Evolutionary conservation across 1,140 invertebrate species (phyloP), one percentile per base, ranked within the genome.

Genomic region (Aphaenogaster ashmeadi): DNA sequence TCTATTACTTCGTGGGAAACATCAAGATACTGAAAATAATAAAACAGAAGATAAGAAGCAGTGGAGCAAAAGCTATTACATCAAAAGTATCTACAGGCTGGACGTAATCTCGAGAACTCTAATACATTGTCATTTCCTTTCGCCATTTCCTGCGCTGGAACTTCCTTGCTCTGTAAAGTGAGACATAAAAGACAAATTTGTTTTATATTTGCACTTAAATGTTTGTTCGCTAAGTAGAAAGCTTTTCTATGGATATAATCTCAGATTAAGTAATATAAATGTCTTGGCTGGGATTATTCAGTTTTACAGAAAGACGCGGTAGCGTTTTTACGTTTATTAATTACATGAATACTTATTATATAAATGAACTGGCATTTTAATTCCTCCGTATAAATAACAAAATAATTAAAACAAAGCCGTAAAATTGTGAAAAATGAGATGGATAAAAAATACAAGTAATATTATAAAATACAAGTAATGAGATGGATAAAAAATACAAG

Each of bases 21-120:
- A 38, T 38, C 3, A 74, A 56, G 8, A 52, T 18, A 64, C 15
- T 33, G 13, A 8, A 67, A 18, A 27, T 27, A 72, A 72, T 54
- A 38, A 67, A 67, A 56, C 3, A 9, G 3, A 21, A 74, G 71
- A 74, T 72, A 54, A 74, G 3, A 56, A 74, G 27, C 50, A 15
- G 0, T 18, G 7, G 15, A 71, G 0, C 41, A 52, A 27, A 18
- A 52, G 15, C 6, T 71, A 71, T 71, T 52, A 71, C 41, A 38
- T 74, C 1, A 74, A 56, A n/a, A 36, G 3, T 54, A n/a, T 74
- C 18, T 74, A 67, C 1, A 67, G 5, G 15, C 27, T 38, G 50
- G 71, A 74, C n/a, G 71, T 38, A 56, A 74, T 74, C 50, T 54
- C 50, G 71, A 74, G 47, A 74, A 74, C 11, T 74, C 2, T 56